Evolutionary conservation across 2,797 vertebrate genomes (phyloP).

Genomic region (Esox masquinongy): DNA sequence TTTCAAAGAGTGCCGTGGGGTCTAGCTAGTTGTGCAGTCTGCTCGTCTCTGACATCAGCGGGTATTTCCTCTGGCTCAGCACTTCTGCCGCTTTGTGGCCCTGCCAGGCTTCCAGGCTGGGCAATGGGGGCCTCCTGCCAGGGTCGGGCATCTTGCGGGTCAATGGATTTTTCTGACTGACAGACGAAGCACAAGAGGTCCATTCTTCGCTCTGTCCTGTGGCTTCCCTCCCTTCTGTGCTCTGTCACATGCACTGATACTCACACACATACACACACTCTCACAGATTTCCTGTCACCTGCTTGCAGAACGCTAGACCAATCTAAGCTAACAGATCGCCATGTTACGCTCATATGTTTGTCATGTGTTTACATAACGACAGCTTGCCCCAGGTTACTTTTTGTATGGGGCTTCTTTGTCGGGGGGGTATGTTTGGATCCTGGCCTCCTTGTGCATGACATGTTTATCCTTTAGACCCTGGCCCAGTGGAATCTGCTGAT

Average conservation of each 20-base stretch:
- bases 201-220: constrained; percentile 49
- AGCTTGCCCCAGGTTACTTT: constrained; percentile 42
- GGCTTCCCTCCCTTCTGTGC: background rate
- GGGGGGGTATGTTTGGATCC: background rate
- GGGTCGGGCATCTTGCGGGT: constrained; percentile 44
- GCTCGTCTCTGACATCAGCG: constrained; percentile 63
- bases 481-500: background rate
- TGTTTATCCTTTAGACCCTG: background rate
- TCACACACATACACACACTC: background rate
- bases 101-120: no score
- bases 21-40: constrained; percentile 53
- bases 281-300: constrained; percentile 58
- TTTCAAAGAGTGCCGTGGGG: background rate
- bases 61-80: constrained; percentile 67
- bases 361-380: background rate
- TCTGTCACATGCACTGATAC: constrained; percentile 32
- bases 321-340: background rate
- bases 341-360: background rate
- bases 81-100: constrained; percentile 45
- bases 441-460: background rate
- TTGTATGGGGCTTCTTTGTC: constrained; percentile 1
- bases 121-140: no score
- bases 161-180: constrained; percentile 71
- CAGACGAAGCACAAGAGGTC: constrained; percentile 60
- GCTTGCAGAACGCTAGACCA: constrained; percentile 10